A percentile compares a stretch with the other conserved stretches of the same genome.
Evolutionary conservation across 2,113 vertebrate species (phyloP).

Genomic region (Dasyprocta punctata): DNA sequence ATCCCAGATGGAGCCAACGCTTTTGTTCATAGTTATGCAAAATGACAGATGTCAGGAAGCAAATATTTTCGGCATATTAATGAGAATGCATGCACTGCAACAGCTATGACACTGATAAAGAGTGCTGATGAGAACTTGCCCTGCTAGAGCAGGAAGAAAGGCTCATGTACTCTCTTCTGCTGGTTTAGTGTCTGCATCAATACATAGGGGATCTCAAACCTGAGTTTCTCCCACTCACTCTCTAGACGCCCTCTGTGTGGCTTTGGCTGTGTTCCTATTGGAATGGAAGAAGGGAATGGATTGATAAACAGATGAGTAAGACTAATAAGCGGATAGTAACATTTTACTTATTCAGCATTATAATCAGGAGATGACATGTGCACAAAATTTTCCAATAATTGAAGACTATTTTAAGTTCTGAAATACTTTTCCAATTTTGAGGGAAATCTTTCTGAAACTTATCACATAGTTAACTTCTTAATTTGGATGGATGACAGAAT

Average conservation of each 20-base stretch:
- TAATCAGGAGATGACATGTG: neutral
- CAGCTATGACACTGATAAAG: neutral
- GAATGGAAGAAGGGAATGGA: too few relatives aligned
- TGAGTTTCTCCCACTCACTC: neutral
- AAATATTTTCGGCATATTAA: constrained; percentile 76
- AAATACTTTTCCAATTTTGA: neutral
- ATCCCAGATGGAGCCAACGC: constrained; percentile 63
- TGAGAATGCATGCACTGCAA: neutral
- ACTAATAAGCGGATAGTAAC: neutral
- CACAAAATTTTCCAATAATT: neutral
- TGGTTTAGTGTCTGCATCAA: neutral
- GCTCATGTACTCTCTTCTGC: fast-evolving
- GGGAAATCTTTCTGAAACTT: neutral
- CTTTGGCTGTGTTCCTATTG: neutral
- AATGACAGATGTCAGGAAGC: constrained; percentile 73
- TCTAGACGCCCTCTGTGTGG: neutral
- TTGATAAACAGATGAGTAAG: neutral
- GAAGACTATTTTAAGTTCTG: neutral
- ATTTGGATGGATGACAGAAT: neutral
- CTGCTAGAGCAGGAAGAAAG: neutral
- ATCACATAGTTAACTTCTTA: neutral
- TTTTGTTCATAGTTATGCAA: constrained; percentile 62
- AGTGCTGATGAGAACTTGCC: neutral
- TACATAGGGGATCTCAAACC: neutral
- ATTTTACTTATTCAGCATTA: neutral